Evolutionary conservation across 2,888 invertebrate species (phyloP), one percentile per base, ranked within the genome.

Genomic region (Oligia fasciuncula): DNA sequence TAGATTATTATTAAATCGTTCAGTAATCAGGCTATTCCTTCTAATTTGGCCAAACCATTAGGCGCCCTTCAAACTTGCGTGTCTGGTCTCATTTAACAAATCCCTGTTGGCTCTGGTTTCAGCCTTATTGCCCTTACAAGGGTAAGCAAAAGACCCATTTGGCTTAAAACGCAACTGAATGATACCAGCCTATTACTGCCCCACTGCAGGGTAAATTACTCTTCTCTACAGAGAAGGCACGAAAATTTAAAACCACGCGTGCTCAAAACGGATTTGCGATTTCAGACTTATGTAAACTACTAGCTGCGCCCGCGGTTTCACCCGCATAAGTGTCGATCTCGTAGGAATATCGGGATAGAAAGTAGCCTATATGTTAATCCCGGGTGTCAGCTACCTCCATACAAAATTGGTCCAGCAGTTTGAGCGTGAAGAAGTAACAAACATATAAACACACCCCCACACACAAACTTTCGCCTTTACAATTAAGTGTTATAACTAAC

Each of bases 11-110:
- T 69, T 72, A 73, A 85, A 83, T 85, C 66, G 79, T 80, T 80
- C 65, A 46, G 71, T 81, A 83, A 85, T 79, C 74, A 77, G 40
- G 73, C 63, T 29, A 69, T 85, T 82, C 79, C 85, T 75, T 83
- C 19, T 83, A 83, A 83, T 83, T 86, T 65, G 60, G 54, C 19
- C 67, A 73, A 67, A 73, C 84, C 86, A 86, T 86, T 86, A 86
- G 49, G 49, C 73, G 57, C 71, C 80, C 80, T 77, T 86, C 71
- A 72, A 79, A 86, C 67, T 86, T 79, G 79, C 76, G 71, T 81
- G 79, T 80, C 75, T 80, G 57, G 11, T 79, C 79, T 86, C 77
- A 84, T 87, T 87, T 80, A 85, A 81, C 70, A 77, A 81, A 87
- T 84, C 80, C 75, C 5, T 43, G 54, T 57, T 77, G 73, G 77